These are phyloP conservation scores for Nylanderia fulva DNA, from an alignment of 1,140 invertebrate genomes.

Conservation along the genomic window DNA sequence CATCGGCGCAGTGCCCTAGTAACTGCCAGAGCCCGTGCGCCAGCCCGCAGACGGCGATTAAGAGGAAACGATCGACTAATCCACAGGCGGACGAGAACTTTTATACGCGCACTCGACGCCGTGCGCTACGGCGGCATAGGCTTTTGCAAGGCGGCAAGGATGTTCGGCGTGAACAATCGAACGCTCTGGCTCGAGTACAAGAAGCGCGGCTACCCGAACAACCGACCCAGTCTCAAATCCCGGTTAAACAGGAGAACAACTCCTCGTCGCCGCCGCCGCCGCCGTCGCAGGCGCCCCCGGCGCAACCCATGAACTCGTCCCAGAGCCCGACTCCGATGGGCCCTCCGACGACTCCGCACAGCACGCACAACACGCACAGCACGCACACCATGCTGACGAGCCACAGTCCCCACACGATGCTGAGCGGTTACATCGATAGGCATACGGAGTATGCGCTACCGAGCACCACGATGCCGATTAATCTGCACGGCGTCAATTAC, in stretches of 20 bases:
- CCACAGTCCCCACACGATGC: slow-evolving; percentile 81
- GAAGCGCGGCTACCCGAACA: slow-evolving; percentile 92
- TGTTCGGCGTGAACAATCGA: slow-evolving; percentile 93
- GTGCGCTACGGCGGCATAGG: slow-evolving; percentile 93
- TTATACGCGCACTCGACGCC: slow-evolving; percentile 91
- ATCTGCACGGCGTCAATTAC: slow-evolving; percentile 91
- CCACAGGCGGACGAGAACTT: slow-evolving; percentile 93
- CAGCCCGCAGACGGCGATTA: slow-evolving; percentile 83
- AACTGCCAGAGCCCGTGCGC: slow-evolving; percentile 82
- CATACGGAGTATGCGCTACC: slow-evolving; percentile 82
- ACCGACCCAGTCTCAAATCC: slow-evolving; percentile 90
- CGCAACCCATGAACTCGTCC: slow-evolving; percentile 82
- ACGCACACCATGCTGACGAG: slow-evolving; percentile 83
- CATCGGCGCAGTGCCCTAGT: slow-evolving; percentile 80
- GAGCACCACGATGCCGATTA: slow-evolving; percentile 87
- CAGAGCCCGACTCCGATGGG: slow-evolving; percentile 86
- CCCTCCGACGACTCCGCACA: slow-evolving; percentile 84
- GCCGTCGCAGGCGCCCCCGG: slow-evolving; percentile 70
- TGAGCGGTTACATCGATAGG: slow-evolving; percentile 81
- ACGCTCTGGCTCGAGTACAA: slow-evolving; percentile 94
- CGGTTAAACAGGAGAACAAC: slow-evolving; percentile 88
- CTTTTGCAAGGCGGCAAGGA: slow-evolving; percentile 93
- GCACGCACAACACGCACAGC: slow-evolving; percentile 83
- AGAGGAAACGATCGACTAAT: slow-evolving; percentile 89
- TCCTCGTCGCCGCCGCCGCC: slow-evolving; percentile 75